Base-by-base conservation (phyloP, 2,797 vertebrate species). In the Tenualosa ilisha region DNA sequence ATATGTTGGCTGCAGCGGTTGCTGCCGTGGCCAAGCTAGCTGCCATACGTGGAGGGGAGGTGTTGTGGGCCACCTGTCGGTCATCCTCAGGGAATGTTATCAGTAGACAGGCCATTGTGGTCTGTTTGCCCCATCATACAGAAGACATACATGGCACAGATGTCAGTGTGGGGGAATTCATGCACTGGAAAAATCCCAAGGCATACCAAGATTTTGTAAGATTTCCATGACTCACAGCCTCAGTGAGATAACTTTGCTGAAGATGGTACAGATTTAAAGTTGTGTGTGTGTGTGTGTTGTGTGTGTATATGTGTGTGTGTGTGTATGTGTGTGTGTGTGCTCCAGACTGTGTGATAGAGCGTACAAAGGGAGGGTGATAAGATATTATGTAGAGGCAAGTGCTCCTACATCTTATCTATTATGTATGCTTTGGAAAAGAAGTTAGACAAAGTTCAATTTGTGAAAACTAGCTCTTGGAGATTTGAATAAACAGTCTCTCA, bases 371-470 rank as follows among this genome's bases (percentile, higher is more conserved):
- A 37, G 37, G 43, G 37, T 79, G 72, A 79, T 72, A 40, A 15
- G 65, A 72, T 79, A 79, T 79, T 79, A 79, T 79, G 72, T 46
- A 43, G 72, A 79, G 37, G 72, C 37, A 79, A 79, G 37, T 46
- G 37, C 37, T 79, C 22, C 40, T 79, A 22, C 72, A 46, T 22
- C 72, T 79, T 79, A 79, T 79, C 40, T 46, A 79, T 79, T 79
- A 79, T 79, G 72, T 37, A 72, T 72, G 26, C 31, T 72, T 37
- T 72, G 31, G 65, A 79, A 79, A 46, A 22, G 40, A 20, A 79
- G 72, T 79, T 79, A 43, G 72, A 8, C 40, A 46, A 37, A 22
- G 72, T 79, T 40, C 72, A 79, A 79, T 79, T 46, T 79, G 72
- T 20, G 72, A 79, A 43, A 46, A 46, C 72, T 79, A 46, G 40